Evolutionary conservation across 2,113 vertebrate genomes (phyloP).

Genomic region (Sinocyclocheilus anshuiensis): DNA sequence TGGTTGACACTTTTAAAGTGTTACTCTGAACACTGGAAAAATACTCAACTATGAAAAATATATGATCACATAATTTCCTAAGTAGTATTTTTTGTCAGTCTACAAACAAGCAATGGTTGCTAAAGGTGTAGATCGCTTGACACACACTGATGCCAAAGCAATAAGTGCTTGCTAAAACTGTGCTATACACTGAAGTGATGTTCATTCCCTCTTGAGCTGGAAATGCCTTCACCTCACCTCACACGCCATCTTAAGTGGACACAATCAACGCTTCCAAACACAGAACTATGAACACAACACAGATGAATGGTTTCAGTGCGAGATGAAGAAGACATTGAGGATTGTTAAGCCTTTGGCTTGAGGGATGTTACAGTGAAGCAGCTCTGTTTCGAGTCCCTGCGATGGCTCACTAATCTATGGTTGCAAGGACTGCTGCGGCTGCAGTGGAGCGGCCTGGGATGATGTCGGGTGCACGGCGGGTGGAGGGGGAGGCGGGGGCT

Average conservation of each 20-base stretch:
- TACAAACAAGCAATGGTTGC: neutral
- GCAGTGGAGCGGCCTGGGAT: constrained; percentile 72
- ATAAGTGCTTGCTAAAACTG: neutral
- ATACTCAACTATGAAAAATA: neutral
- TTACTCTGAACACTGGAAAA: neutral
- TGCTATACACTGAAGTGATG: neutral
- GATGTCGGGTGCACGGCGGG: constrained; percentile 86
- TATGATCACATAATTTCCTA: neutral
- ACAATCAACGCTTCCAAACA: constrained; percentile 19
- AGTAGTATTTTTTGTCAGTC: neutral
- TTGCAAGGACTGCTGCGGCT: constrained; percentile 81
- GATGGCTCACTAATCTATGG: constrained; percentile 76
- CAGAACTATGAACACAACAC: constrained; percentile 1
- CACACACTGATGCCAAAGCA: neutral
- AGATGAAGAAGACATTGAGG: constrained; percentile 34
- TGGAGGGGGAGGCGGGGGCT: constrained; percentile 80
- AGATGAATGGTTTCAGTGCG: constrained; percentile 51
- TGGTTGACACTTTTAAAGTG: constrained; percentile 9
- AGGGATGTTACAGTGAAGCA: constrained; percentile 33
- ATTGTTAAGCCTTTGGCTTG: constrained; percentile 51
- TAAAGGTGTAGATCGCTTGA: neutral
- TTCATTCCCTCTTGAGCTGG: neutral
- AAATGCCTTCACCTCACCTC: neutral
- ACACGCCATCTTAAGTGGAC: neutral
- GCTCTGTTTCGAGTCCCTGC: constrained; percentile 43